phyloP scores from a whole-genome alignment of 1,140 invertebrate species.

The Manduca sexta region DNA sequence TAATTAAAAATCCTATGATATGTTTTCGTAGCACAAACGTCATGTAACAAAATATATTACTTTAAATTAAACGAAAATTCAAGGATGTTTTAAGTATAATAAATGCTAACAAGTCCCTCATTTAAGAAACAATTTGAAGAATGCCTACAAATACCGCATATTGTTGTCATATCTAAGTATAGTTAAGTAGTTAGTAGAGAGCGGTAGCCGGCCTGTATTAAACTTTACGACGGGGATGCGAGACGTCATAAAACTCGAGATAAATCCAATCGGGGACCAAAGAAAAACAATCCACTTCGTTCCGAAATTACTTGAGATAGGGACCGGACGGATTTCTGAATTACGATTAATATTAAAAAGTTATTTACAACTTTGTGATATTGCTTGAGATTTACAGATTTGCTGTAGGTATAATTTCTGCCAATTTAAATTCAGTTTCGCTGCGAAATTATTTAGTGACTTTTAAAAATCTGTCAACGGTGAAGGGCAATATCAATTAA shows the following conservation, averaged over 20 bases:
- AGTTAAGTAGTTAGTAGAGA: conserved; percentile 20
- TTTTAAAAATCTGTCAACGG: too few species aligned
- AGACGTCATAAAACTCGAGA: conserved; percentile 64
- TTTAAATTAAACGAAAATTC: too few species aligned
- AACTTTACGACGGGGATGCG: conserved; percentile 66
- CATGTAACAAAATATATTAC: background rate
- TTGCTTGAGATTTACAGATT: background rate
- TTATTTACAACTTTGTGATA: conserved; percentile 2
- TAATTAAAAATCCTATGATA: background rate
- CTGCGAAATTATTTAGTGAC: too few species aligned
- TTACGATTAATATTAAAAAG: conserved; percentile 22
- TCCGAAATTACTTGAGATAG: conserved; percentile 48
- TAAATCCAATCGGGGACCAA: conserved; percentile 60
- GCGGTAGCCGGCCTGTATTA: conserved; percentile 56
- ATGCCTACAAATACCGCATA: background rate
- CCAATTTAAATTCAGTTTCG: background rate
- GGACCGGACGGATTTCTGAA: conserved; percentile 10
- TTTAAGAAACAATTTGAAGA: too few species aligned
- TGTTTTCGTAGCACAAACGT: background rate
- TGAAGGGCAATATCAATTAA: too few species aligned
- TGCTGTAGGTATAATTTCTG: background rate
- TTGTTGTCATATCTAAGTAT: conserved; percentile 10
- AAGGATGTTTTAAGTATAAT: too few species aligned
- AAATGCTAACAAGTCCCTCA: too few species aligned
- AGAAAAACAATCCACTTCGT: conserved; percentile 64